These are phyloP conservation scores for Sesamia inferens DNA, from an alignment of 2,888 invertebrate species.

Conservation along the genomic window DNA sequence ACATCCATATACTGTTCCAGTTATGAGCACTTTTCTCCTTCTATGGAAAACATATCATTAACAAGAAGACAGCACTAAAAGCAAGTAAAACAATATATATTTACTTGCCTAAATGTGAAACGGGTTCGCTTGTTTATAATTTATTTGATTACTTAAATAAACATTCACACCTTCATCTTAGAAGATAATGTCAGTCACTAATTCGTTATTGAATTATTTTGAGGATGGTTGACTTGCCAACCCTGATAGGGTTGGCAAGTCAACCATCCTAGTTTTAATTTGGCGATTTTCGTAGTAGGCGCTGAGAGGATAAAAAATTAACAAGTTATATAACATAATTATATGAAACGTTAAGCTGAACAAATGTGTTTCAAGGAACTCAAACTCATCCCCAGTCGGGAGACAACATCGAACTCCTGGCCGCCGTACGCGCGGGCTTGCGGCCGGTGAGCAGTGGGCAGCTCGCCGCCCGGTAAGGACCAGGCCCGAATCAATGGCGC, in stretches of 20 bases:
- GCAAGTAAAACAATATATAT: neutral
- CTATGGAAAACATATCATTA: neutral
- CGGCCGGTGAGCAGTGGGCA: too few species aligned
- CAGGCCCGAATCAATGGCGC: too few species aligned
- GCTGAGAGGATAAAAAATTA: neutral
- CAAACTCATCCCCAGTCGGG: too few species aligned
- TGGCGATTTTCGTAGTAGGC: neutral
- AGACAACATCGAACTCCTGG: too few species aligned
- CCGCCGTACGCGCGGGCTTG: too few species aligned
- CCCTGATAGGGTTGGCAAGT: neutral
- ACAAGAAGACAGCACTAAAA: neutral
- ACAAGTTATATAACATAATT: neutral
- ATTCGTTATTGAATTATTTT: conserved; percentile 2
- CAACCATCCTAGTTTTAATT: neutral
- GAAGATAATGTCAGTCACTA: conserved; percentile 13
- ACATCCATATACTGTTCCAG: conserved; percentile 1
- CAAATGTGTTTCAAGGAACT: neutral
- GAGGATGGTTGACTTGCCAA: too few species aligned
- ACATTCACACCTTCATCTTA: conserved; percentile 16
- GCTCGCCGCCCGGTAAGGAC: too few species aligned
- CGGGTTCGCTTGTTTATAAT: neutral
- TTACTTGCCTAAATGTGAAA: neutral
- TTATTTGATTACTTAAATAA: conserved; percentile 18
- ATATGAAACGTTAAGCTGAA: neutral
- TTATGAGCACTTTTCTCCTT: conserved; percentile 27